Base-by-base conservation (phyloP, 2,888 invertebrate genomes). In the Catocala fraxini region DNA sequence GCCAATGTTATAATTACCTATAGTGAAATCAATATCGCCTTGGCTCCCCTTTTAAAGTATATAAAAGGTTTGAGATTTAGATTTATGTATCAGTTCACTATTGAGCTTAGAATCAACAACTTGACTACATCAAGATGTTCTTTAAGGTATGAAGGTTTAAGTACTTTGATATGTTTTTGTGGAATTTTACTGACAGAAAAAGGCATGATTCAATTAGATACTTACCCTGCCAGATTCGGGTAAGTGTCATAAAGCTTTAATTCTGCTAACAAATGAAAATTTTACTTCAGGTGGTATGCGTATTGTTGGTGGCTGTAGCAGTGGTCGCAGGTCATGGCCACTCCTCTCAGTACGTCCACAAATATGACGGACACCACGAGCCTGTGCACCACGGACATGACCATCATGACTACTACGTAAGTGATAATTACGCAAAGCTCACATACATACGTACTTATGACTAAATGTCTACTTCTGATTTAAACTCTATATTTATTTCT, bases 321-420 rank as follows among this genome's bases (percentile, higher is more conserved):
- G 66, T 70, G 0, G 59, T 52, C 0, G 65, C 71, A 0, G 65
- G 74, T 10, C 63, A 78, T 47, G 79, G 72, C 11, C 81, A 80
- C 59, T 86, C 85, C 5, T 84, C 86, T 5, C 84, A 84, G 59
- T 79, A 82, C 66, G 77, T 86, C 76, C 66, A 82, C 57, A 69
- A 85, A 71, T 48, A 90, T 79, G 80, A 79, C 63, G 90, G 84
- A 52, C 90, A 80, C 56, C 89, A 79, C 42, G 81, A 89, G 49
- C 71, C 73, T 15, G 77, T 81, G 10, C 77, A 82, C 46, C 80
- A 83, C 35, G 84, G 82, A 39, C 83, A 87, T 48, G 83, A 65
- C 2, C 65, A 74, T 49, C 76, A 81, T 45, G 80, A 70, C 9
- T 70, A 55, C 35, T 73, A 73, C 4, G 74, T 73, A 6, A 59